Base-by-base conservation (phyloP, 1,140 invertebrate species). In the Vanessa atalanta region DNA sequence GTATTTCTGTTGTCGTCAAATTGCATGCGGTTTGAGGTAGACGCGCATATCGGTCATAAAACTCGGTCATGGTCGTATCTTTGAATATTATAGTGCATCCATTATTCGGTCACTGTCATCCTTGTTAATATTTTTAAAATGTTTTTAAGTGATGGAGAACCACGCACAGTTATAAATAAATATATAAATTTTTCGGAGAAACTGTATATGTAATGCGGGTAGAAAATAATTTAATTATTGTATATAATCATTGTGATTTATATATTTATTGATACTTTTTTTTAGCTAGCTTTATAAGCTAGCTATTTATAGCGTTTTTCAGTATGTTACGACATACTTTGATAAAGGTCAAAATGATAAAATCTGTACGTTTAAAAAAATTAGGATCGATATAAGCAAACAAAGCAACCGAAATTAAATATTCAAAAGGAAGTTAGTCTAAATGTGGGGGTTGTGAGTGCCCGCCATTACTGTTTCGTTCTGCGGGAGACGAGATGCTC, bases 401-500 rank as follows among this genome's bases (percentile, higher is more conserved):
- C 77, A 81, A 78, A 85, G 78, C 76, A 78, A 79, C 71, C 79
- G 50, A 75, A 75, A 83, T 89, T 80, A 87, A 88, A 89, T 89
- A 89, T 88, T 88, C 79, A 88, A 73, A 71, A 76, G 73, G 75
- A 82, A 83, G 80, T 85, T 82, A 83, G 80, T 82, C 79, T 86
- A 85, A 82, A 80, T 75, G 79, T 71, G 72, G 72, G 72, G 69
- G 79, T 75, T 79, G 65, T 77, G 78, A 86, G 83, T 79, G 82
- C 79, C 79, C 55, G 79, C 82, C 82, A 84, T 87, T 84, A 83
- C 78, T 69, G 80, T 71, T 78, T 71, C 78, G 70, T 84, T 86
- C 79, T 75, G 76, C 74, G 70, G 78, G 71, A 76, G 73, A 75
- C 74, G 75, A 74, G 80, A 76, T 80, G 73, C 77, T 80, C 72